Evolutionary conservation across 1,140 invertebrate genomes (phyloP).

Genomic region (Wasmannia auropunctata): DNA sequence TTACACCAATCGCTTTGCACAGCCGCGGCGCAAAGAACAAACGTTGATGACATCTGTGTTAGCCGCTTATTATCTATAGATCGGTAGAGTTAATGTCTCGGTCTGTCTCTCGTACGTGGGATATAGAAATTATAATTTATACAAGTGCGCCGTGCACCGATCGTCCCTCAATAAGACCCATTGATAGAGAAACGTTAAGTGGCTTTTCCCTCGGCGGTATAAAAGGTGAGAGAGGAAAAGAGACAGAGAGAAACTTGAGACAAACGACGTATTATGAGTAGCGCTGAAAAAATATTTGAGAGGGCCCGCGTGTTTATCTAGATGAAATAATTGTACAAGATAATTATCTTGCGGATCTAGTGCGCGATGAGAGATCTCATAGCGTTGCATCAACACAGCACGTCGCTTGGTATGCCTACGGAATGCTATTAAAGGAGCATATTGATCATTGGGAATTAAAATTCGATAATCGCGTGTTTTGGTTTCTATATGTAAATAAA

Average conservation of each 20-base stretch:
- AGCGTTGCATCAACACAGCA: constrained; percentile 1
- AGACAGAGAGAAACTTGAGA: background rate
- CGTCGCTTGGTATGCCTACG: background rate
- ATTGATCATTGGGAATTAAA: background rate
- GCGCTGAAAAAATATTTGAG: constrained; percentile 42
- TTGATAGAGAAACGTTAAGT: constrained; percentile 21
- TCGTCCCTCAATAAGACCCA: constrained; percentile 21
- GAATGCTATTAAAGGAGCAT: background rate
- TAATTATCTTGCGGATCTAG: constrained; percentile 37
- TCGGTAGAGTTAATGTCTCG: constrained; percentile 7
- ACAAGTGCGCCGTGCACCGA: constrained; percentile 22
- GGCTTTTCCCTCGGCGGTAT: background rate
- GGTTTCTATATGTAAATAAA: background rate
- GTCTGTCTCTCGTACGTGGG: background rate
- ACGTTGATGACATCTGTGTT: constrained; percentile 24
- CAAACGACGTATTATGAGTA: background rate
- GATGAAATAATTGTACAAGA: constrained; percentile 46
- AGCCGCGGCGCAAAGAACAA: background rate
- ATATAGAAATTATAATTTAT: constrained; percentile 43
- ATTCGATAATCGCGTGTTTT: background rate
- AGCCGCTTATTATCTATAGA: constrained; percentile 30
- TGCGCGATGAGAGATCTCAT: constrained; percentile 21
- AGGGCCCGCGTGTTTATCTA: constrained; percentile 18
- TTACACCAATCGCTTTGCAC: constrained; percentile 8
- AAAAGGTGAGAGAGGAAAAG: too few relatives aligned